Base-by-base conservation (phyloP, 2,888 invertebrate genomes). In the Xestobium rufovillosum region DNA sequence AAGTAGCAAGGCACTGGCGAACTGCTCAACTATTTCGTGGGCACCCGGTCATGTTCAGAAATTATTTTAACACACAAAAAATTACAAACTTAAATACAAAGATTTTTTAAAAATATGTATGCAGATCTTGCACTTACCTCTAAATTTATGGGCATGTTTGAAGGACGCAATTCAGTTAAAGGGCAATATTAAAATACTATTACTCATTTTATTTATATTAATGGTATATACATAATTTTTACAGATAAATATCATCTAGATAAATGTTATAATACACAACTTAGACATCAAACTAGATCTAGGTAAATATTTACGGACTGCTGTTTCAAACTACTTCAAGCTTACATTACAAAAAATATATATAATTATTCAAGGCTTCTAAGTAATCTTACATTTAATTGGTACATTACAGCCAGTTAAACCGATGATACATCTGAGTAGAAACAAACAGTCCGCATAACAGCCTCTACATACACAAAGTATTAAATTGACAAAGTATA, bases 401-500 rank as follows among this genome's bases (percentile, higher is more conserved):
- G 41, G 37, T 34, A 30, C 35, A 38, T 6, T 34, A 41, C 36
- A 36, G 13, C 16, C 10, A 3, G 26, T 8, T 14, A 30, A 23
- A 34, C 15, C 33, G 26, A 17, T 19, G 19, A 14, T 8, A 31
- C 8, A 9, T 9, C 15, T 17, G 28, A 36, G 32, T 13, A 32
- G 14, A 29, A 36, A 17, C 31, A 23, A 38, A 51, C 56, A 55
- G 56, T 49, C 59, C 59, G 57, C 52, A 60, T 59, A 62, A 63
- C 63, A 63, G 63, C 60, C 61, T 63, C 59, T 60, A 61, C 51
- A 57, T 57, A 45, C 49, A 43, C 54, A 56, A 56, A 54, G 53
- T 52, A 55, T 57, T 48, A 62, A 63, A 63, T 63, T 62, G 61
- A 63, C 61, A 60, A 61, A 53, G 51, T 60, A 61, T 60, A 61